Evolutionary conservation across 2,797 vertebrate genomes (phyloP).

Genomic region (Steatocranus sp.): DNA sequence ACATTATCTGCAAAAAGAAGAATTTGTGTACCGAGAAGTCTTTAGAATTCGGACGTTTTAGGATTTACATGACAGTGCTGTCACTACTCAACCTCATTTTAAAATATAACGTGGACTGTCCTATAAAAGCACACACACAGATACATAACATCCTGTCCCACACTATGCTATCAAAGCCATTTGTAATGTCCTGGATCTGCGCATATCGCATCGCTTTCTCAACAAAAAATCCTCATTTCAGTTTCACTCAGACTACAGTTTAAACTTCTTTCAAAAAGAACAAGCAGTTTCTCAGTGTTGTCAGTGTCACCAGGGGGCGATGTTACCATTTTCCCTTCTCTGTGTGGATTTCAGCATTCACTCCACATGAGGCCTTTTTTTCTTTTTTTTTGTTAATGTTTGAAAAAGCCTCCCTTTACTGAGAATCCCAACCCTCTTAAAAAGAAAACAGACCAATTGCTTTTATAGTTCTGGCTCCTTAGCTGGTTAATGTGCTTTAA

Average conservation of each 20-base stretch:
- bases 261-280: not conserved
- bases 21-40: not conserved
- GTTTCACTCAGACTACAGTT: not conserved
- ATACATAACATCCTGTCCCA: conserved; percentile 9
- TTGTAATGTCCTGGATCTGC: not conserved
- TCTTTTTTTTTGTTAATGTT: not conserved
- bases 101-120: conserved; percentile 28
- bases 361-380: not conserved
- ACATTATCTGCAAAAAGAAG: not conserved
- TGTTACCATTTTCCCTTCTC: conserved; percentile 44
- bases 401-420: not conserved
- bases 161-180: not conserved
- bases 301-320: conserved; percentile 59
- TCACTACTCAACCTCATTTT: conserved; percentile 21
- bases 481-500: not conserved
- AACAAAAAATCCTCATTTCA: not conserved
- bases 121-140: conserved; percentile 6
- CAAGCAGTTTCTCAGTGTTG: not conserved
- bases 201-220: not conserved
- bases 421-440: not conserved
- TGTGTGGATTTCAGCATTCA: not conserved
- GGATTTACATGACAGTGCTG: conserved; percentile 1
- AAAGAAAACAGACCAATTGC: not conserved
- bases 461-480: not conserved
- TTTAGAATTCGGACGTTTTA: not conserved